Conservation (phyloP, 1,140 invertebrate genomes). For the Scaptomyza hsui region DNA sequence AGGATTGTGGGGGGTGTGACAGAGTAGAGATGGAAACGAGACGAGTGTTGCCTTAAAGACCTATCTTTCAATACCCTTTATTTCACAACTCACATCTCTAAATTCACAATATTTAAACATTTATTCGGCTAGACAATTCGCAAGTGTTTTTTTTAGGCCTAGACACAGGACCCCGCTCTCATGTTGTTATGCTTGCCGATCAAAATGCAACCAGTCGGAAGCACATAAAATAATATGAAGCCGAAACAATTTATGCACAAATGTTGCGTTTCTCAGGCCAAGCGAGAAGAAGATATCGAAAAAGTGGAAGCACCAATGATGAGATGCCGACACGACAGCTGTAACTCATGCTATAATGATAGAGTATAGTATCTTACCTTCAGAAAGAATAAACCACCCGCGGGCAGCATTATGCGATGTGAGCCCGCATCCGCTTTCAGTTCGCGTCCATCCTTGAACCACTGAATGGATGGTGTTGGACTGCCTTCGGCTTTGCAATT, state of each 20-base stretch:
- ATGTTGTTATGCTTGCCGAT: constrained; percentile 68
- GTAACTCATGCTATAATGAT: constrained; percentile 58
- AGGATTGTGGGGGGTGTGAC: constrained; percentile 2
- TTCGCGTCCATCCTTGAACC: constrained; percentile 88
- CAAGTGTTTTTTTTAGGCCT: constrained; percentile 28
- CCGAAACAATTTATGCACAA: constrained; percentile 64
- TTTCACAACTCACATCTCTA: constrained; percentile 11
- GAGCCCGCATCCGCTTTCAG: constrained; percentile 85
- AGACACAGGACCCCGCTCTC: constrained; percentile 7
- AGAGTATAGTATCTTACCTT: constrained; percentile 85
- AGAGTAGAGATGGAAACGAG: constrained; percentile 19
- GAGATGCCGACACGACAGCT: constrained; percentile 34
- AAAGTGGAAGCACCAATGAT: too few relatives aligned
- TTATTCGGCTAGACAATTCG: constrained; percentile 42
- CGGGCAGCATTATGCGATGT: constrained; percentile 86
- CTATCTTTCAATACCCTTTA: too few relatives aligned
- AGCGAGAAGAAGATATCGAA: constrained; percentile 7
- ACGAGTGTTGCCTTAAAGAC: too few relatives aligned
- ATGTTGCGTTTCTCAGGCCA: constrained; percentile 72
- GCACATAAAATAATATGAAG: constrained; percentile 75
- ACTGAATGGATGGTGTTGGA: constrained; percentile 87
- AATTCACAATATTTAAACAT: background rate
- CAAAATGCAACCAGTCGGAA: constrained; percentile 74
- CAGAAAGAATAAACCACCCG: constrained; percentile 90
- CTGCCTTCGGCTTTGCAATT: constrained; percentile 89